Base-by-base conservation (phyloP, 1,140 invertebrate genomes). In the Trichonephila clavata region DNA sequence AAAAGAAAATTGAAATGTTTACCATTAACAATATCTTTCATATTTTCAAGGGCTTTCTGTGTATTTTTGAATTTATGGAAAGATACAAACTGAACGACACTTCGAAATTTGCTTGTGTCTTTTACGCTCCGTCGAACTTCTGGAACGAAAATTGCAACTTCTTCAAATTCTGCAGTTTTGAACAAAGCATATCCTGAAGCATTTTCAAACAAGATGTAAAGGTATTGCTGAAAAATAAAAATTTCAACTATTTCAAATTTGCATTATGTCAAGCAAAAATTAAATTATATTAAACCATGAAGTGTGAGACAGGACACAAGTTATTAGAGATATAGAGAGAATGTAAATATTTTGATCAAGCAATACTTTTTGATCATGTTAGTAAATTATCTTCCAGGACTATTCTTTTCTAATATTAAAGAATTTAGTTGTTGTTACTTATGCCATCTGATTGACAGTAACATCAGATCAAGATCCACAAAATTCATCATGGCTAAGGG, bases 11-110 rank as follows among this genome's bases (percentile, higher is more conserved):
- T 13, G 39, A 61, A 88, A 32, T 94, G 86, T 87, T 83, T 95
- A 97, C 99, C 99, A 97, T 99, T 99, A 1, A 99, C 99, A 71
- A 99, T 97, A 91, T 97, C 97, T 96, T 99, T 99, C 50, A 99
- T 98, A 96, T 99, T 99, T 95, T 99, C 99, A 93, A 99, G 96
- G n/a, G 99, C 99, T 90, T 98, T n/a, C n/a, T 98, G 96, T 50
- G 98, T 98, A 95, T n/a, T 57, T 43, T 99, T 99, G 95, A 99
- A 99, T 0, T 99, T 98, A 71, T 97, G 97, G 96, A 99, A 99
- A 0, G 98, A 97, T 20, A 97, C 96, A 0, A 99, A 96, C 94
- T 98, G 98, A 0, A 99, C 98, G 21, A 99, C 97, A 59, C 98
- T 97, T 95, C 98, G 98, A 95, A 99, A 99, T 94, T 98, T 97